These are phyloP conservation scores for Pachycephala philippinensis DNA, from an alignment of 2,113 vertebrate species.

Conservation along the genomic window DNA sequence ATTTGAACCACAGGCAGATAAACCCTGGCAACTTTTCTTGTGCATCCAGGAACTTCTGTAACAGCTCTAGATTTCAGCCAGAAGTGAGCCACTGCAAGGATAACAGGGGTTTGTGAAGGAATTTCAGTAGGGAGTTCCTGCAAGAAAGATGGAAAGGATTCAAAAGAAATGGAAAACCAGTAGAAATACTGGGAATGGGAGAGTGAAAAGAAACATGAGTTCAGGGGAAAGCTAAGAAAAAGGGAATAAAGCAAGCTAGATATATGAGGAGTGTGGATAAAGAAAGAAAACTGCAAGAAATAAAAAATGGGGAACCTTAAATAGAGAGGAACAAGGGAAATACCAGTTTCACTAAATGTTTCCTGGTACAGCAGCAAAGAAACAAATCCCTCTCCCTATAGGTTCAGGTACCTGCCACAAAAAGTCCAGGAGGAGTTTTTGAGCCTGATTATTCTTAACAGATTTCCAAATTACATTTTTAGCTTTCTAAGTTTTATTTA, in stretches of 20 bases:
- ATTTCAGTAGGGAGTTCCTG: background rate
- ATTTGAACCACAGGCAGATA: background rate
- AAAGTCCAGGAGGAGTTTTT: background rate
- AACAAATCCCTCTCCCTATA: background rate
- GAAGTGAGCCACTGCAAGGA: background rate
- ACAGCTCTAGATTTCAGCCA: background rate
- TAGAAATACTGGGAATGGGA: background rate
- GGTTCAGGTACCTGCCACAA: background rate
- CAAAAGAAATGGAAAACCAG: background rate
- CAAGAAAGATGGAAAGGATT: background rate
- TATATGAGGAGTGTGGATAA: background rate
- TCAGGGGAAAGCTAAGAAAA: background rate
- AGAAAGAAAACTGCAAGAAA: background rate
- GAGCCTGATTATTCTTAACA: slow-evolving; percentile 21
- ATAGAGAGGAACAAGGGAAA: slow-evolving; percentile 1
- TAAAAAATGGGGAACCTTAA: background rate
- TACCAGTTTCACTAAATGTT: background rate
- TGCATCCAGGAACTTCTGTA: background rate
- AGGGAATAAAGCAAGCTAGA: background rate
- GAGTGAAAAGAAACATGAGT: background rate
- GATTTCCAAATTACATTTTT: slow-evolving; percentile 2
- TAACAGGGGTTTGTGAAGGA: background rate
- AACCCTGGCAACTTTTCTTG: background rate
- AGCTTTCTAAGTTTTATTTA: slow-evolving; percentile 3
- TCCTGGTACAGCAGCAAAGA: background rate